These are phyloP conservation scores for Illadopsis cleaveri DNA, from an alignment of 2,113 vertebrate species.

Conservation along the genomic window DNA sequence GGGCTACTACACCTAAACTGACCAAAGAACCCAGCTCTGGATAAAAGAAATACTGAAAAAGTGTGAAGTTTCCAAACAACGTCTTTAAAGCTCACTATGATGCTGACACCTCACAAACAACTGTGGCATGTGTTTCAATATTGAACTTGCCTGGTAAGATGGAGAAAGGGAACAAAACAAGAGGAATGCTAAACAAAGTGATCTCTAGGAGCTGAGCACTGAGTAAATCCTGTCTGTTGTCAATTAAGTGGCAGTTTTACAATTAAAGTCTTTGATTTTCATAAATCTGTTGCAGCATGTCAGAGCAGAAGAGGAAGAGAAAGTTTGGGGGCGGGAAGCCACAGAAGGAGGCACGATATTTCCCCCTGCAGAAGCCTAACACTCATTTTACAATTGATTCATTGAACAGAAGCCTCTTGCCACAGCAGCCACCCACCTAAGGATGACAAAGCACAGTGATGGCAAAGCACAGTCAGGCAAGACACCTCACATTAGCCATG, in stretches of 20 bases:
- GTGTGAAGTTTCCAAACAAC: not conserved
- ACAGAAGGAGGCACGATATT: slow-evolving; percentile 15
- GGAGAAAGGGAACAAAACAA: not conserved
- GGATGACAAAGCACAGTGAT: slow-evolving; percentile 24
- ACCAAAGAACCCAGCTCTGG: not conserved
- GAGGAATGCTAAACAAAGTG: slow-evolving; percentile 27
- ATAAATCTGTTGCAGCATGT: slow-evolving; percentile 52
- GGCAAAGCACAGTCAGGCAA: slow-evolving; percentile 21
- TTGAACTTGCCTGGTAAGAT: not conserved
- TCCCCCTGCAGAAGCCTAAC: not conserved
- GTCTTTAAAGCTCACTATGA: not conserved
- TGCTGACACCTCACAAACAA: not conserved
- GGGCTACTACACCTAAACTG: not conserved
- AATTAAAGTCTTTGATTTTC: slow-evolving; percentile 68
- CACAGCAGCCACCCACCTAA: slow-evolving; percentile 39
- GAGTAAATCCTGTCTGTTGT: slow-evolving; percentile 50
- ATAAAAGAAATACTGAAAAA: not conserved
- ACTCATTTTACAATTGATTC: slow-evolving; percentile 31
- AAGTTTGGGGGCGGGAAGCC: not conserved
- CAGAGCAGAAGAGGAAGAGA: slow-evolving; percentile 16
- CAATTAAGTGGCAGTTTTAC: slow-evolving; percentile 59
- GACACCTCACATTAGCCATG: not conserved
- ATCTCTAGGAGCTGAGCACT: slow-evolving; percentile 14
- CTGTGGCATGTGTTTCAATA: not conserved
- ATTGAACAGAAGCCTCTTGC: slow-evolving; percentile 25